These are phyloP conservation scores for Phataginus tetradactyla DNA, from an alignment of 2,797 vertebrate genomes.

Conservation along the genomic window DNA sequence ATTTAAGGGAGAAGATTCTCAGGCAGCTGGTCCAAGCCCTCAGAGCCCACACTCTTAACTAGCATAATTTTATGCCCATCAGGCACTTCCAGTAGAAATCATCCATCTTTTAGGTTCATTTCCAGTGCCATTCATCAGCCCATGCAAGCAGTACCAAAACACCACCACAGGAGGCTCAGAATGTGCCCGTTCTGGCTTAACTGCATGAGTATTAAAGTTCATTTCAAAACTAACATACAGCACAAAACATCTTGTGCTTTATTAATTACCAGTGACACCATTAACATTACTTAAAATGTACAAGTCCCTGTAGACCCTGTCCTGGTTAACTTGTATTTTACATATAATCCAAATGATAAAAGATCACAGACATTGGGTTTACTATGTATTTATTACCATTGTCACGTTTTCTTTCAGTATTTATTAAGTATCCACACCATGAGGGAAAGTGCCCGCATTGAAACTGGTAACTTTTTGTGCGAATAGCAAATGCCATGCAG, in stretches of 20 bases:
- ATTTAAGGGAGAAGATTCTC: background rate
- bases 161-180: slow-evolving; percentile 44
- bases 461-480: slow-evolving; percentile 21
- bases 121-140: slow-evolving; percentile 7
- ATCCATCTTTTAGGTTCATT: slow-evolving; percentile 26
- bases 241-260: slow-evolving; percentile 36
- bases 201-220: slow-evolving; percentile 1
- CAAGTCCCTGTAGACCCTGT: slow-evolving; percentile 51
- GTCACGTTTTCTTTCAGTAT: slow-evolving; percentile 26
- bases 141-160: slow-evolving; percentile 4
- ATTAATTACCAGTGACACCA: slow-evolving; percentile 70
- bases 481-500: background rate
- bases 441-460: background rate
- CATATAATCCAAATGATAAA: slow-evolving; percentile 45
- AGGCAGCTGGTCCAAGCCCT: background rate
- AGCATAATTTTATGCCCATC: background rate
- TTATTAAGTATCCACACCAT: slow-evolving; percentile 30
- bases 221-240: slow-evolving; percentile 31
- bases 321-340: slow-evolving; percentile 57
- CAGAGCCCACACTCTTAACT: slow-evolving; percentile 9
- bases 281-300: slow-evolving; percentile 63
- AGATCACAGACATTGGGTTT: slow-evolving; percentile 36
- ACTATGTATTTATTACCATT: slow-evolving; percentile 38
- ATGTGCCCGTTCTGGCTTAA: background rate
- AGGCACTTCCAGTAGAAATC: slow-evolving; percentile 22